Evolutionary conservation across 1,140 invertebrate genomes (phyloP).

Genomic region (Lordiphosa mommai): DNA sequence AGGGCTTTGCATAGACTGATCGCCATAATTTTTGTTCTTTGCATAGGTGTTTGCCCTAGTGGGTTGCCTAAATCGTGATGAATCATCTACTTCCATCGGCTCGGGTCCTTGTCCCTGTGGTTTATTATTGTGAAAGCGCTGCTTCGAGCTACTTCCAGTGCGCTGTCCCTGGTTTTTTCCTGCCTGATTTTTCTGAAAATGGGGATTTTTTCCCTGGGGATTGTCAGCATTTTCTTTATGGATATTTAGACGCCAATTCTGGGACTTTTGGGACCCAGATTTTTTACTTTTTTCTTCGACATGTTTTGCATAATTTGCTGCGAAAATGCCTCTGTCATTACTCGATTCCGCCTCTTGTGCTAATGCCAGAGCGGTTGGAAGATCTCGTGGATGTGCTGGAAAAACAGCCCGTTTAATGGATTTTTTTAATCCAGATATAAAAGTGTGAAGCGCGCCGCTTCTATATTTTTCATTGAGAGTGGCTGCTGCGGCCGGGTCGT

Average conservation of each 20-base stretch:
- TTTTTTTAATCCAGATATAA: neutral
- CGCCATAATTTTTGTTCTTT: slow-evolving; percentile 2
- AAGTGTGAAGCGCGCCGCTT: neutral
- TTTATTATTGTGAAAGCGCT: slow-evolving; percentile 3
- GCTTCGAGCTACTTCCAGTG: slow-evolving; percentile 4
- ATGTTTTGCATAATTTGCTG: slow-evolving; percentile 11
- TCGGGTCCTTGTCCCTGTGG: slow-evolving; percentile 6
- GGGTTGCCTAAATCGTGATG: slow-evolving; percentile 7
- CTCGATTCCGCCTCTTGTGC: slow-evolving; percentile 4
- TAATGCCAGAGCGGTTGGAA: slow-evolving; percentile 4
- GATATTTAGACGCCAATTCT: slow-evolving; percentile 9
- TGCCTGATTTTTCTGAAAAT: slow-evolving; percentile 3
- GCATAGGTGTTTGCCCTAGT: slow-evolving; percentile 7
- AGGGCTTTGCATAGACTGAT: neutral
- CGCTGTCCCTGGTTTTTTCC: too few species aligned
- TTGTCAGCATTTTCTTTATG: too few species aligned
- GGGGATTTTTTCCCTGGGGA: too few species aligned
- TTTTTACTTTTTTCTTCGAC: slow-evolving; percentile 10
- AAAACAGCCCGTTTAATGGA: neutral
- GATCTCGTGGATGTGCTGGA: slow-evolving; percentile 4
- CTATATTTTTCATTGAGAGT: too few species aligned
- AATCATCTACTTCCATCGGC: slow-evolving; percentile 14
- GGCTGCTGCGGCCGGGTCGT: too few species aligned
- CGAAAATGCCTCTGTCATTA: slow-evolving; percentile 7
- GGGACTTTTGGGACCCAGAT: too few species aligned